A percentile compares a stretch with the other conserved stretches of the same genome.
phyloP scores from a whole-genome alignment of 1,140 invertebrate genomes.

The Drosophila takahashii region DNA sequence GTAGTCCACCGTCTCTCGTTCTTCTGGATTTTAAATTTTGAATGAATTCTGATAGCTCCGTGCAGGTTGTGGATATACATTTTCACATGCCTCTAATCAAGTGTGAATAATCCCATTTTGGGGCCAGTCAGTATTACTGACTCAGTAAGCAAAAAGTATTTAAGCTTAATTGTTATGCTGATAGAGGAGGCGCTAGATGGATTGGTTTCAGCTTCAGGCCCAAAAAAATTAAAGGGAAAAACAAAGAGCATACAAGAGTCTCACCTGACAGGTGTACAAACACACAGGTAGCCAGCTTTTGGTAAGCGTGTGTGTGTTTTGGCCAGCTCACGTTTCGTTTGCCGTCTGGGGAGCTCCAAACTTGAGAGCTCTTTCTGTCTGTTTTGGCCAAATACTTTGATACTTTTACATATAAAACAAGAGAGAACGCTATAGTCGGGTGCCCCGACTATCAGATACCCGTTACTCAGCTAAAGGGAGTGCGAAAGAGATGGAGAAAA shows the following conservation, averaged over 20 bases:
- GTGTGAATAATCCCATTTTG: conserved; percentile 80
- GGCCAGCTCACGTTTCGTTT: conserved; percentile 74
- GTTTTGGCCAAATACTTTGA: conserved; percentile 54
- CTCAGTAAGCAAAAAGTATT: conserved; percentile 66
- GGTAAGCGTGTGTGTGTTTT: conserved; percentile 34
- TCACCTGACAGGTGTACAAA: conserved; percentile 78
- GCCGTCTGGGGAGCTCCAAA: conserved; percentile 47
- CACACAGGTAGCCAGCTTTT: conserved; percentile 38
- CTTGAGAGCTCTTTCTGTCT: conserved; percentile 42
- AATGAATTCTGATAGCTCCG: conserved; percentile 60
- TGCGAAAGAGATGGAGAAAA: no score
- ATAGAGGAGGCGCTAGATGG: conserved; percentile 82
- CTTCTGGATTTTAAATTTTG: conserved; percentile 37
- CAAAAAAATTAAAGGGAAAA: conserved; percentile 31
- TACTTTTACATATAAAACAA: conserved; percentile 54
- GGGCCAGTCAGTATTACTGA: conserved; percentile 57
- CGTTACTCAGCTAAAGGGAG: no score
- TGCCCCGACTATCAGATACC: no score
- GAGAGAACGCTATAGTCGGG: no score
- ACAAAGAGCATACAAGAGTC: conserved; percentile 40
- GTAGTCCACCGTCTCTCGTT: conserved; percentile 36
- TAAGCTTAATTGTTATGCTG: conserved; percentile 82
- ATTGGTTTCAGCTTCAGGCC: conserved; percentile 67
- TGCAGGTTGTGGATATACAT: conserved; percentile 24
- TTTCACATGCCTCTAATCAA: conserved; percentile 79